Percentiles rank a stretch among this genome's conserved stretches.
Evolutionary conservation across 1,140 invertebrate species (phyloP).

Genomic region (Pristionchus pacificus): DNA sequence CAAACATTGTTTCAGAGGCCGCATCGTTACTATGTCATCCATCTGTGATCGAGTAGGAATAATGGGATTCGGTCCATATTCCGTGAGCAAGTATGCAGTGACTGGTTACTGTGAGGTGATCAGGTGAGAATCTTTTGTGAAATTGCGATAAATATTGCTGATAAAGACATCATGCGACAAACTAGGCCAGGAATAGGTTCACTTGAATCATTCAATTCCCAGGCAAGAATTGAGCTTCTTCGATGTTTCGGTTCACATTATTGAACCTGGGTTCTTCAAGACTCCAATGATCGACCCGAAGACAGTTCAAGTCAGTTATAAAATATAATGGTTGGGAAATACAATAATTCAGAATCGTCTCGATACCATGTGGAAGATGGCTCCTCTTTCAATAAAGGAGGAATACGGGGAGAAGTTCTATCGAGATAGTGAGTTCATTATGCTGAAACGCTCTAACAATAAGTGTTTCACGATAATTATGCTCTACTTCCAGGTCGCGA

Average conservation of each 20-base stretch:
- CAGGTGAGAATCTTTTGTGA: no score
- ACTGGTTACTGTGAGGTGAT: conserved; percentile 39
- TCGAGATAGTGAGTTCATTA: no score
- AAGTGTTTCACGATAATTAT: no score
- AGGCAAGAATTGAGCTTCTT: conserved; percentile 24
- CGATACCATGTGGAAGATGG: no score
- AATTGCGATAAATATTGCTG: no score
- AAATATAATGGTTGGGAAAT: conserved; percentile 2
- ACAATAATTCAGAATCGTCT: no score
- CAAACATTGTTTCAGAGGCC: conserved; percentile 21
- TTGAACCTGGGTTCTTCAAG: conserved; percentile 40
- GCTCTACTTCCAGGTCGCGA: no score
- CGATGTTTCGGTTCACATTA: conserved; percentile 29
- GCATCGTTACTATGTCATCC: conserved; percentile 34
- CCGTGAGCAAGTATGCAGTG: conserved; percentile 37
- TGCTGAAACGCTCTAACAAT: no score
- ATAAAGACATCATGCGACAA: no score
- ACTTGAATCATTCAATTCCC: not conserved
- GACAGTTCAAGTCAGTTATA: conserved; percentile 9
- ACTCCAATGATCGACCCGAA: conserved; percentile 27
- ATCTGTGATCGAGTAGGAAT: conserved; percentile 36
- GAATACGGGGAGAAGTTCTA: no score
- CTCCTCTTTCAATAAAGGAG: no score
- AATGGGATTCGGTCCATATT: conserved; percentile 34
- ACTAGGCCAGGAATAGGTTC: no score